Evolutionary conservation across 2,113 vertebrate genomes (phyloP), one percentile per base, ranked within the genome.

Genomic region (Hippocampus abdominalis): DNA sequence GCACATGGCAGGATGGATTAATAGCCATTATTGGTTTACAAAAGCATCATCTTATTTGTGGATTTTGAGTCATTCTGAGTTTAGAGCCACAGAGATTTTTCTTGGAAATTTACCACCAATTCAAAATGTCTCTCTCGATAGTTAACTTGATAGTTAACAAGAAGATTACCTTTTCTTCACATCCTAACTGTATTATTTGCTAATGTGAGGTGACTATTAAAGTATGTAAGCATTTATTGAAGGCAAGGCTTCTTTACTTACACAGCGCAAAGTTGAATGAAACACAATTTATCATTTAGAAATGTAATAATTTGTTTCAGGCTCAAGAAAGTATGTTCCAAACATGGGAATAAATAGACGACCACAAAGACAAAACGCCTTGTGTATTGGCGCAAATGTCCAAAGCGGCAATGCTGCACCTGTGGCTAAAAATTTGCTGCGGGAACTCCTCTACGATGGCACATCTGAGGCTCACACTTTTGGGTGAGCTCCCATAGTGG

Each of bases 221-320:
- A 88, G 71, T 78, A 87, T 56, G 46, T 93, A 92, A 94, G 94
- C 92, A 93, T 94, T 94, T 94, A 93, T 94, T 90, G 88, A 92
- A 90, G 80, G 63, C 44, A 74, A 32, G 32, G 32, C 32, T 36
- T 36, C 32, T 36, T 36, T 6, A 36, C 1, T 36, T 36, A 36
- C 32, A 36, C 32, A 36, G 32, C 32, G 32, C 32, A 36, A 36
- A 36, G 32, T 53, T 53, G 8, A 21, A 53, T 7, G 21, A 11
- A 53, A 53, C 4, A 20, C 49, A 53, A 16, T 1, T 6, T 15
- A 4, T 15, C 8, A 42, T 18, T 48, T 48, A 48, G 16, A 53
- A 53, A 53, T 10, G 8, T 3, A 53, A 53, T 56, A 56, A 56
- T 15, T 3, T 13, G n/a, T 56, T 25, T 56, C 3, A 12, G 4